Evolutionary conservation across 2,797 vertebrate species (phyloP), one percentile per base, ranked within the genome.

Genomic region (Serranus cabrilla): DNA sequence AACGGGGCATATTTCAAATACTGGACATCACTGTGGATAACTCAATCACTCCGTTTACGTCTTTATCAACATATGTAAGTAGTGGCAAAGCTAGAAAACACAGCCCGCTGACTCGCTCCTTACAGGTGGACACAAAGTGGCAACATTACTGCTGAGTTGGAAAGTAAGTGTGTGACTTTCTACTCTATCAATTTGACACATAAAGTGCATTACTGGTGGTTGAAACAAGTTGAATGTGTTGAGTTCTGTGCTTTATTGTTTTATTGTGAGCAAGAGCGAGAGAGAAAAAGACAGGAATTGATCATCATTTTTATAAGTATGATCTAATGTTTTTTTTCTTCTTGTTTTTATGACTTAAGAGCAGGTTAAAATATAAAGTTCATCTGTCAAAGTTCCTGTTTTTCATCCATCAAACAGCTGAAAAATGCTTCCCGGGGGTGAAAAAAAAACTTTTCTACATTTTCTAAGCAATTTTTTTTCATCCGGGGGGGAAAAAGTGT

Each of bases 21-120:
- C 66, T 57, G 76, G 72, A 85, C 78, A 71, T 73, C 61, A 43
- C 39, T 2, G 55, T 63, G 47, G 59, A 71, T 61, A 67, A 83
- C 56, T 79, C 57, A 40, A 12, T 68, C 71, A 64, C 51, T 60
- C 7, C 50, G 62, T 71, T 67, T 58, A 60, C 10, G 7, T 77
- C 76, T 81, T 81, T 50, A 86, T 81, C 76, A 83, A 71, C 59
- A 80, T 76, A 67, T 55, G 14, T 45, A 57, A 55, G 52, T 18
- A 40, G 25, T 10, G 11, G 37, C 11, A 40, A 52, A 17, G 57
- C 17, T 42, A 13, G 23, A 60, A 25, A 42, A 71, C 39, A 45
- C 6, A 12, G 42, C 43, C 20, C n/a, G 55, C n/a, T 47, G 62
- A 72, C 50, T 31, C 64, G 14, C 46, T 70, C 14, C 12, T 40